Percentiles rank a stretch among this genome's conserved stretches.
Evolutionary conservation across 2,888 invertebrate genomes (phyloP).

Genomic region (Entomobrya proxima): DNA sequence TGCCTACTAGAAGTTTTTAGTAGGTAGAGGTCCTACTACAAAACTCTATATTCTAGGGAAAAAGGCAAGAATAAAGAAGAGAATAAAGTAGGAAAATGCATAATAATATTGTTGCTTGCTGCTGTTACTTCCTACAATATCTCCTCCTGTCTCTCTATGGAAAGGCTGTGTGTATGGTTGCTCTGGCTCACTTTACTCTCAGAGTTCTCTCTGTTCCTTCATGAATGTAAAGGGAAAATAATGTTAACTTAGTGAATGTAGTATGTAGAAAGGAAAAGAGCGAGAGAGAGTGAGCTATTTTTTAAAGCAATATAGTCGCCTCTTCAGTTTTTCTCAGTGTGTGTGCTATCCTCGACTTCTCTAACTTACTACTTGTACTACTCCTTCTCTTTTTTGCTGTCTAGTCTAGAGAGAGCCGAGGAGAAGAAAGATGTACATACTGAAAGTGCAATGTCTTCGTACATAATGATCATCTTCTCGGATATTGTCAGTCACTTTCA

Average conservation of each 20-base stretch:
- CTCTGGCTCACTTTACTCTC: neutral
- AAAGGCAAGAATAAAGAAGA: too few relatives aligned
- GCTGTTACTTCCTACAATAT: too few relatives aligned
- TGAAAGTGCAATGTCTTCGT: slow-evolving; percentile 53
- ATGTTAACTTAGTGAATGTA: neutral
- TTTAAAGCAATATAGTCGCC: slow-evolving; percentile 17
- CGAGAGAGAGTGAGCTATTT: too few relatives aligned
- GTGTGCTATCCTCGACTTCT: neutral
- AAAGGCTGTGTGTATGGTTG: neutral
- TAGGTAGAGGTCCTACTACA: too few relatives aligned
- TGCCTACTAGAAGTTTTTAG: too few relatives aligned
- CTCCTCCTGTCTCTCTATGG: neutral
- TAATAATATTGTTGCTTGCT: too few relatives aligned
- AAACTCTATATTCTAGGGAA: too few relatives aligned
- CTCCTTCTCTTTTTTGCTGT: neutral
- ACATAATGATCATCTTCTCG: slow-evolving; percentile 60
- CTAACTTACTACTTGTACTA: too few relatives aligned
- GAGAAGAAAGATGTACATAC: slow-evolving; percentile 28
- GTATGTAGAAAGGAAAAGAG: neutral
- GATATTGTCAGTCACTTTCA: slow-evolving; percentile 69
- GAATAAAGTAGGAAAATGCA: too few relatives aligned
- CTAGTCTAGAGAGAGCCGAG: neutral
- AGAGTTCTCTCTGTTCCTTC: too few relatives aligned
- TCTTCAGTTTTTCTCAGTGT: slow-evolving; percentile 22
- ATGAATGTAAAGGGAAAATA: slow-evolving; percentile 11